Evolutionary conservation across 2,888 invertebrate species (phyloP).

Genomic region (Sarcophaga variegata): DNA sequence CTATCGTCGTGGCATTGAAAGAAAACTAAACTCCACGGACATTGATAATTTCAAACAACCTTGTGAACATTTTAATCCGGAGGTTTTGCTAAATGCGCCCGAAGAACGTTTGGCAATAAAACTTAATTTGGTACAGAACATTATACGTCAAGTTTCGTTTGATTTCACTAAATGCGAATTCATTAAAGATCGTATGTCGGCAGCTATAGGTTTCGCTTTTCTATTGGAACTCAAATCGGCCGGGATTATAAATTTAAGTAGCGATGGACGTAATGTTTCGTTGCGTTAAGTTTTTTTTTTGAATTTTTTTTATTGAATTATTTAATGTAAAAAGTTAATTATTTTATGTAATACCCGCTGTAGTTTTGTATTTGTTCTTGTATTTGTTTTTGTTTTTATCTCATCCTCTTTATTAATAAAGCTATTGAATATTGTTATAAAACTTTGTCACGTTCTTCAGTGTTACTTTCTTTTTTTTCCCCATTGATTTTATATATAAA

Average conservation of each 20-base stretch:
- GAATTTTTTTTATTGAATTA: background rate
- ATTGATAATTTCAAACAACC: background rate
- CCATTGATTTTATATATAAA: no score
- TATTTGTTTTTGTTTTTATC: no score
- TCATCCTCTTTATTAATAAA: no score
- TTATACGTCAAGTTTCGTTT: conserved; percentile 70
- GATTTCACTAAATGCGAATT: conserved; percentile 71
- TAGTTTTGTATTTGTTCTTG: no score
- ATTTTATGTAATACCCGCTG: background rate
- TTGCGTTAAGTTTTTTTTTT: conserved; percentile 57
- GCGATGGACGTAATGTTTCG: conserved; percentile 64
- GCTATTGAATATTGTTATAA: no score
- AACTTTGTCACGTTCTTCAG: no score
- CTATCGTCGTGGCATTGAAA: conserved; percentile 21
- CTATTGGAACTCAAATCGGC: conserved; percentile 74
- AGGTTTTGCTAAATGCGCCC: conserved; percentile 55
- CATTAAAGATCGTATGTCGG: conserved; percentile 71
- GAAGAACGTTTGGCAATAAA: conserved; percentile 68
- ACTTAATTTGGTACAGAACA: conserved; percentile 71
- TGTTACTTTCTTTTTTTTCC: no score
- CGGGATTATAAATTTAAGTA: conserved; percentile 71
- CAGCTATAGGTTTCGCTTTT: conserved; percentile 71
- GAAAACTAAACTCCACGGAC: background rate
- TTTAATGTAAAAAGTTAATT: conserved; percentile 1
- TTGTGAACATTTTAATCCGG: conserved; percentile 51